Evolutionary conservation across 2,888 invertebrate species (phyloP), one percentile per base, ranked within the genome.

Genomic region (Malacosoma neustria): DNA sequence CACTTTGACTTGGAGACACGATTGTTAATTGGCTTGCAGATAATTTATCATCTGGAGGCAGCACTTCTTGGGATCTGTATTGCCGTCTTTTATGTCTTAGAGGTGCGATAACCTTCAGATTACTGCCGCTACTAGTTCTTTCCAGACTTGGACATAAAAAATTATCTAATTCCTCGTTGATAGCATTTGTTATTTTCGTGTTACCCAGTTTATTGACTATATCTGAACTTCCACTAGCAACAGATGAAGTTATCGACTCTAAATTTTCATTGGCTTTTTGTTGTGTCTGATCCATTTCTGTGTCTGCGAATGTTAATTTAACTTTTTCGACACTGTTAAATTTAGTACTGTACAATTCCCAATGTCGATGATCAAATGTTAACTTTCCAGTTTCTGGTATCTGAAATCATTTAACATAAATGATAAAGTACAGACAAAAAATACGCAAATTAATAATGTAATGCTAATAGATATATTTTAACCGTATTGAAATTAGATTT

Each of bases 21-120:
- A 46, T 46, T 22, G 57, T 46, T 38, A 35, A 53, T 36, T 54
- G 48, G 36, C 45, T 50, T 30, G 38, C 39, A 3, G 51, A 45
- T 36, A 55, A 44, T 2, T 48, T 46, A 42, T 72, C 69, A 15
- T 71, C 65, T 11, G 69, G 51, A 4, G 68, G 55, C 37, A 87
- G 56, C 35, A 77, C 69, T 66, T 87, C 87, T 63, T 87, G 86
- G 11, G 87, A 87, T 48, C 71, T 71, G 39, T 75, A 87, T 39
- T 86, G 82, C 37, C 80, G 66, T 48, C 66, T 70, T 49, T 75
- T 80, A 47, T 73, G 69, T 43, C 74, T 64, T 0, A 79, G 50
- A 14, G 86, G 84, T 29, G 74, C 71, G 3, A 66, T 54, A 0
- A 80, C 60, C 60, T 82, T 76, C 22, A 87, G 49, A 40, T 85